Conservation (phyloP, 2,113 vertebrate species). For the Halcyon senegalensis region DNA sequence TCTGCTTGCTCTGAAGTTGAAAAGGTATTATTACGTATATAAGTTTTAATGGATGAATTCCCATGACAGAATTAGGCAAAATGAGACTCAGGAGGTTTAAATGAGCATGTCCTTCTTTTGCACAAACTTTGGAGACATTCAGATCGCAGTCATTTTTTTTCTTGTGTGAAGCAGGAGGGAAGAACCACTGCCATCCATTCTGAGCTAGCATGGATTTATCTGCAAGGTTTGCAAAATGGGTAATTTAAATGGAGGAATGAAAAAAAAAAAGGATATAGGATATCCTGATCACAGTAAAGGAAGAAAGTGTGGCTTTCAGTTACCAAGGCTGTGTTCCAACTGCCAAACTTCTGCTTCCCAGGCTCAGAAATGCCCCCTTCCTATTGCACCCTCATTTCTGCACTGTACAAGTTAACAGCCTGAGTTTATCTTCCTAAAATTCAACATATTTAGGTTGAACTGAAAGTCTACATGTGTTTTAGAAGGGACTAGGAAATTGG, state of each 20-base stretch:
- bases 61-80: not conserved
- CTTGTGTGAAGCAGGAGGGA: not conserved
- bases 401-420: not conserved
- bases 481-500: not conserved
- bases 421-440: not conserved
- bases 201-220: not conserved
- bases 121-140: not conserved
- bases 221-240: not conserved
- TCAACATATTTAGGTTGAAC: not conserved
- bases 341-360: rapidly evolving
- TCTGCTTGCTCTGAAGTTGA: not conserved
- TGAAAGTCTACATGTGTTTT: not conserved
- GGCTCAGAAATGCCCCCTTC: not conserved
- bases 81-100: not conserved
- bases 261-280: not conserved
- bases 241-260: not conserved
- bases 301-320: not conserved
- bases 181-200: not conserved
- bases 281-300: not conserved
- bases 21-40: not conserved
- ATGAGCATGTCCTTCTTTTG: not conserved
- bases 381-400: not conserved
- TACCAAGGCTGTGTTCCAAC: rapidly evolving
- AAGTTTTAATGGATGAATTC: not conserved
- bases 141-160: not conserved